These are phyloP conservation scores for Amphiduros pacificus DNA, from an alignment of 2,888 invertebrate genomes.

Conservation along the genomic window DNA sequence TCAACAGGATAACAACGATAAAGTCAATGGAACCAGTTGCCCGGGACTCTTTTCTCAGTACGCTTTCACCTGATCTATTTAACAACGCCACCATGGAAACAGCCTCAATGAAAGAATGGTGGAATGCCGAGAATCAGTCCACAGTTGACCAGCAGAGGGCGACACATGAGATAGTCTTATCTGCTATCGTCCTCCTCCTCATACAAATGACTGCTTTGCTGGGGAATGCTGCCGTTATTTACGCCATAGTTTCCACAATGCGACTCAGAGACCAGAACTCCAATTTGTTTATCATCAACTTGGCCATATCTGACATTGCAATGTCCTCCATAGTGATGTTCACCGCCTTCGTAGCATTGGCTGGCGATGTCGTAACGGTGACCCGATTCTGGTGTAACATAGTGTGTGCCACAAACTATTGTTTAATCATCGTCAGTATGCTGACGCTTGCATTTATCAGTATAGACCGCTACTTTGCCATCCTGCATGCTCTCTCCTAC, in stretches of 20 bases:
- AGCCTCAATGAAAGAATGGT: no score
- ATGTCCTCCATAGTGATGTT: conserved; percentile 45
- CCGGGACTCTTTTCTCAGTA: no score
- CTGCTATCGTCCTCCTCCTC: conserved; percentile 32
- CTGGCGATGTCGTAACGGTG: conserved; percentile 28
- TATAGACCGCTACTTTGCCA: conserved; percentile 51
- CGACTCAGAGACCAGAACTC: conserved; percentile 39
- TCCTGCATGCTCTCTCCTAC: conserved; percentile 47
- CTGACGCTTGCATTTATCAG: conserved; percentile 54
- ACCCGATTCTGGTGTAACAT: conserved; percentile 40
- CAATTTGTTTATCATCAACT: conserved; percentile 50
- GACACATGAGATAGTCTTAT: conserved; percentile 23
- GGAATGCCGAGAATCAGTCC: not conserved
- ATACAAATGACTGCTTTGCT: conserved; percentile 26
- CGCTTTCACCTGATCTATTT: no score
- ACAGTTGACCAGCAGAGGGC: not conserved
- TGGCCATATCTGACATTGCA: conserved; percentile 44
- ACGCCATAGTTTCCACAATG: conserved; percentile 32
- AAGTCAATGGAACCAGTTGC: no score
- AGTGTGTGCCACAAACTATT: conserved; percentile 54
- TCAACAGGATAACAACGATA: no score
- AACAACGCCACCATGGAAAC: not conserved
- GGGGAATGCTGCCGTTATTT: conserved; percentile 41
- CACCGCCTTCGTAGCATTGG: conserved; percentile 36
- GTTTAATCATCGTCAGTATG: conserved; percentile 57